Evolutionary conservation across 2,888 invertebrate genomes (phyloP).

Genomic region (Stenoptilia bipunctidactyla): DNA sequence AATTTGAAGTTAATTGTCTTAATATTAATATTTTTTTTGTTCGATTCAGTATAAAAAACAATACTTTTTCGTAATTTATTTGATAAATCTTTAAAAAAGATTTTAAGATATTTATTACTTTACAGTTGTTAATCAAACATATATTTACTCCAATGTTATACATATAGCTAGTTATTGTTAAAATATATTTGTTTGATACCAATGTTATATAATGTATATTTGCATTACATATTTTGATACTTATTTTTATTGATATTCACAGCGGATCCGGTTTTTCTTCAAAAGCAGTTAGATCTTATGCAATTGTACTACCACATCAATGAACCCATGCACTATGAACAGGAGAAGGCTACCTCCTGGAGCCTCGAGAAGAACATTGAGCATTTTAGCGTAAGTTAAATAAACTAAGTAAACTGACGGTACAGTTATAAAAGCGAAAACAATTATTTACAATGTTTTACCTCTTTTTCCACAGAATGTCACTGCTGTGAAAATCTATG

Average conservation of each 20-base stretch:
- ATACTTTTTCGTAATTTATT: no score
- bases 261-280: conserved; percentile 64
- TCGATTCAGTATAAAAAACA: background rate
- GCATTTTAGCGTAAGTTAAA: conserved; percentile 48
- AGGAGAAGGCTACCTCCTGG: conserved; percentile 65
- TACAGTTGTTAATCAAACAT: no score
- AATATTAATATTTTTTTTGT: background rate
- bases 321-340: conserved; percentile 71
- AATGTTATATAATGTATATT: no score
- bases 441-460: background rate
- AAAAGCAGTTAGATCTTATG: conserved; percentile 52
- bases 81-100: no score
- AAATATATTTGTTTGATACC: no score
- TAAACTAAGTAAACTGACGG: conserved; percentile 1
- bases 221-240: no score
- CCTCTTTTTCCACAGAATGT: conserved; percentile 47
- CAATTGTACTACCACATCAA: conserved; percentile 60
- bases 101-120: no score
- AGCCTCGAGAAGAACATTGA: conserved; percentile 61
- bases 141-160: no score
- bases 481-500: conserved; percentile 66
- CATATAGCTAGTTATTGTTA: no score
- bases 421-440: background rate
- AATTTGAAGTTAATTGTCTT: background rate
- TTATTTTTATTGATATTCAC: no score